A percentile compares a stretch with the other conserved stretches of the same genome.
These are phyloP conservation scores for Hypomecis punctinalis DNA, from an alignment of 2,888 invertebrate genomes.

Conservation along the genomic window DNA sequence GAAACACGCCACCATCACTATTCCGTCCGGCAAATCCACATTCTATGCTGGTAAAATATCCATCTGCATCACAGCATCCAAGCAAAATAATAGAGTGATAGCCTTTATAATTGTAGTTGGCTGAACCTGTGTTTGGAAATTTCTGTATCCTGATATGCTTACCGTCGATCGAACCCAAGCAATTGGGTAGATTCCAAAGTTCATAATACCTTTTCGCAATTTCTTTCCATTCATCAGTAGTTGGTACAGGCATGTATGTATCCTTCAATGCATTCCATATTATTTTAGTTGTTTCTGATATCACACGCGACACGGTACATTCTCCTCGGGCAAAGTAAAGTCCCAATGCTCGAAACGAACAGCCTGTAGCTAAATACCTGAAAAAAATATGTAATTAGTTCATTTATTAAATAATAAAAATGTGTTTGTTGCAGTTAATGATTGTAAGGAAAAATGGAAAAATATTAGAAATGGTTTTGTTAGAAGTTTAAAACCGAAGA, in stretches of 20 bases:
- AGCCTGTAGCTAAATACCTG: conserved; percentile 15
- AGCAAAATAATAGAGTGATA: conserved; percentile 30
- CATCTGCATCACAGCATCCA: conserved; percentile 30
- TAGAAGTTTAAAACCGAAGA: conserved; percentile 15
- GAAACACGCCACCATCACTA: conserved; percentile 28
- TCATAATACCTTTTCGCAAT: conserved; percentile 34
- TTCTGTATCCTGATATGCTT: conserved; percentile 33
- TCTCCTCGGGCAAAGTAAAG: conserved; percentile 31
- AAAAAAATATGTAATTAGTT: conserved; percentile 9
- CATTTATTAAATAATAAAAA: conserved; percentile 16
- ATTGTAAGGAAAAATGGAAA: conserved; percentile 26
- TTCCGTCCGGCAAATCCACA: conserved; percentile 20
- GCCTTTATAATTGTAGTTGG: conserved; percentile 30
- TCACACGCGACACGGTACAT: conserved; percentile 25
- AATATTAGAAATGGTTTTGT: conserved; percentile 17
- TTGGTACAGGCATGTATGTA: conserved; percentile 24
- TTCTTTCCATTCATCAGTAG: conserved; percentile 18
- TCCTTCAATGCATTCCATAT: conserved; percentile 25
- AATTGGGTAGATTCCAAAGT: conserved; percentile 27
- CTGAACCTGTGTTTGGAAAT: conserved; percentile 29
- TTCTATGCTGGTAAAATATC: conserved; percentile 16
- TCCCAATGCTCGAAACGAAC: conserved; percentile 14
- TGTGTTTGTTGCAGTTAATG: conserved; percentile 14
- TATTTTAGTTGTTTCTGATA: conserved; percentile 28
- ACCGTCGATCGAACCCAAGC: conserved; percentile 30